phyloP scores from a whole-genome alignment of 2,888 invertebrate genomes.

The Lydus trimaculatus region DNA sequence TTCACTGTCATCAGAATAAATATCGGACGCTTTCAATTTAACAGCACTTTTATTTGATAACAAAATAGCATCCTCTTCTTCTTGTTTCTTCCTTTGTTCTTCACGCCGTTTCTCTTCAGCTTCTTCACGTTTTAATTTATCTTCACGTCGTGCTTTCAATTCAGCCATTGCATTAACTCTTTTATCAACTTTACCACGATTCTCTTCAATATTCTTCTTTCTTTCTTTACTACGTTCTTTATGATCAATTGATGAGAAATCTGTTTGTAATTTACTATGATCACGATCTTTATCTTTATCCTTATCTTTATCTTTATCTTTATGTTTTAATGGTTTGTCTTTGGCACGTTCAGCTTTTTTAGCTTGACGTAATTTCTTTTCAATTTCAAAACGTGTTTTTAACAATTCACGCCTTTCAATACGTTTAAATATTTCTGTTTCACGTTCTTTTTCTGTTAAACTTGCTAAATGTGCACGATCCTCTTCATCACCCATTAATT shows the following conservation, averaged over 20 bases:
- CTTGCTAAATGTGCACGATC: conserved; percentile 89
- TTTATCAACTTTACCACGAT: conserved; percentile 80
- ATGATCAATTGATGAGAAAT: conserved; percentile 67
- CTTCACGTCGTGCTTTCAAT: conserved; percentile 89
- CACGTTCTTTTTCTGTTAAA: conserved; percentile 96
- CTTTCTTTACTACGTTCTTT: conserved; percentile 84
- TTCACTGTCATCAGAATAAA: conserved; percentile 88
- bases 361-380: conserved; percentile 87
- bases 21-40: conserved; percentile 92
- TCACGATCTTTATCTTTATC: conserved; percentile 75
- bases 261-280: conserved; percentile 54
- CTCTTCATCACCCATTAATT: conserved; percentile 96
- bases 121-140: conserved; percentile 73
- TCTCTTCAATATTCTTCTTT: conserved; percentile 90
- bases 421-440: conserved; percentile 96
- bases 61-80: conserved; percentile 61
- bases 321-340: conserved; percentile 70
- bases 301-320: conserved; percentile 77
- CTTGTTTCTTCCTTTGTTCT: conserved; percentile 67
- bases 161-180: conserved; percentile 93
- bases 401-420: conserved; percentile 94
- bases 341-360: conserved; percentile 76
- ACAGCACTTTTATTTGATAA: conserved; percentile 70
- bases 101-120: conserved; percentile 68
- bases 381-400: conserved; percentile 95